Conservation (phyloP, 2,113 vertebrate genomes). For the Danio rerio region DNA sequence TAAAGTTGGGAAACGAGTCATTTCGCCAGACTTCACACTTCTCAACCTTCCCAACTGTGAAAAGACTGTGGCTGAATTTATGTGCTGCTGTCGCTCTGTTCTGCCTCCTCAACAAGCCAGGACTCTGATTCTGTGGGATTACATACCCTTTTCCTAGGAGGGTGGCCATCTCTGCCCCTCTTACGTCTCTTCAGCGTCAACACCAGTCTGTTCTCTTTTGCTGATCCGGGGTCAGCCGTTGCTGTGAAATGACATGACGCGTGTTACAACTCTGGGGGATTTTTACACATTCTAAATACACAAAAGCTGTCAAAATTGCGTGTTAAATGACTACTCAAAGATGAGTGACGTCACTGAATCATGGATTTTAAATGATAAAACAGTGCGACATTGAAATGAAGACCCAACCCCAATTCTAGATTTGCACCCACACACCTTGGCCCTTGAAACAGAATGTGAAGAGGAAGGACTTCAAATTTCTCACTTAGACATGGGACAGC, state of each 20-base stretch:
- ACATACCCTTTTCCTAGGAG: slow-evolving; percentile 49
- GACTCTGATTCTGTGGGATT: slow-evolving; percentile 20
- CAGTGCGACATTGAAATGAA: too few relatives aligned
- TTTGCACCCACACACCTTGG: too few relatives aligned
- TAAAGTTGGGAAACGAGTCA: not conserved
- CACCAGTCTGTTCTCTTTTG: slow-evolving; percentile 54
- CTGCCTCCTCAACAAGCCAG: not conserved
- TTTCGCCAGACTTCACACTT: not conserved
- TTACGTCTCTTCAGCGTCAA: slow-evolving; percentile 31
- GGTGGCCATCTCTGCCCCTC: slow-evolving; percentile 25
- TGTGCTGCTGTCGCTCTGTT: not conserved
- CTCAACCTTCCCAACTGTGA: slow-evolving; percentile 4
- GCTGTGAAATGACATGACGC: slow-evolving; percentile 53
- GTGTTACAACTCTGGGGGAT: not conserved
- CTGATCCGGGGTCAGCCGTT: slow-evolving; percentile 28
- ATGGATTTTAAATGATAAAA: not conserved
- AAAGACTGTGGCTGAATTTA: not conserved
- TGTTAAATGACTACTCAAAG: not conserved
- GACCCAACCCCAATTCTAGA: too few relatives aligned
- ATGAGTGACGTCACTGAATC: not conserved
- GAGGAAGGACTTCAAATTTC: too few relatives aligned
- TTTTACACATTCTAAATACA: not conserved
- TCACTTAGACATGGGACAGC: too few relatives aligned
- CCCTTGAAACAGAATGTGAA: too few relatives aligned
- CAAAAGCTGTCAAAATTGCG: too few relatives aligned